Percentiles rank a stretch among this genome's conserved stretches.
These are phyloP conservation scores for Myotis brandtii DNA, from an alignment of 2,113 vertebrate genomes.

Conservation along the genomic window DNA sequence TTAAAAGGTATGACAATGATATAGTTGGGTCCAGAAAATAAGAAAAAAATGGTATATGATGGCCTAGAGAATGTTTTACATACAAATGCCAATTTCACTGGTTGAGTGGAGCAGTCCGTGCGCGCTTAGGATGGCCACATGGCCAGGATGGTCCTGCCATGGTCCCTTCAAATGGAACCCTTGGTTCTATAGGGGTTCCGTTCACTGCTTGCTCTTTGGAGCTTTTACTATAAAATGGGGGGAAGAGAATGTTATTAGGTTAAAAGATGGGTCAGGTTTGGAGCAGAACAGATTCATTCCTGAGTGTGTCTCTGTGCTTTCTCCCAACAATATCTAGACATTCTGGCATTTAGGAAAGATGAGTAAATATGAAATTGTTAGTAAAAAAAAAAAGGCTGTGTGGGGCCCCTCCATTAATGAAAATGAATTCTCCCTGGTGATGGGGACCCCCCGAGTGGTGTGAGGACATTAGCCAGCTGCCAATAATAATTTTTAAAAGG, in stretches of 20 bases:
- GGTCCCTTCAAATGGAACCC: not conserved
- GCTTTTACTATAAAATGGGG: not conserved
- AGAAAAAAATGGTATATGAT: slow-evolving; percentile 57
- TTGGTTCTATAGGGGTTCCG: not conserved
- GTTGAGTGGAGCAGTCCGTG: not conserved
- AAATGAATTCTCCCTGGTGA: not conserved
- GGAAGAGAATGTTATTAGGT: not conserved
- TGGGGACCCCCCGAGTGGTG: not conserved
- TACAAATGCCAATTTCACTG: not conserved
- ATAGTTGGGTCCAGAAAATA: slow-evolving; percentile 27
- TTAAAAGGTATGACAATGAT: not conserved
- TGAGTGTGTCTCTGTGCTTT: not conserved
- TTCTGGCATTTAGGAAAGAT: not conserved
- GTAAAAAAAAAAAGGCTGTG: not conserved
- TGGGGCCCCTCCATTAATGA: not conserved
- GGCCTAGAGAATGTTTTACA: slow-evolving; percentile 30
- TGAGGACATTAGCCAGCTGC: not conserved
- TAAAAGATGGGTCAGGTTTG: not conserved
- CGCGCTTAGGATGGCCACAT: not conserved
- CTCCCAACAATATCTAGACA: not conserved
- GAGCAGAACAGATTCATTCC: not conserved
- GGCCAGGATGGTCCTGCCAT: not conserved
- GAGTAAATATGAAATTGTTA: not conserved
- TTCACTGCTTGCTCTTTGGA: not conserved
- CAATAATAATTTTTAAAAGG: slow-evolving; percentile 49